These are phyloP conservation scores for Brachylomia viminalis DNA, from an alignment of 2,888 invertebrate genomes.

Conservation along the genomic window DNA sequence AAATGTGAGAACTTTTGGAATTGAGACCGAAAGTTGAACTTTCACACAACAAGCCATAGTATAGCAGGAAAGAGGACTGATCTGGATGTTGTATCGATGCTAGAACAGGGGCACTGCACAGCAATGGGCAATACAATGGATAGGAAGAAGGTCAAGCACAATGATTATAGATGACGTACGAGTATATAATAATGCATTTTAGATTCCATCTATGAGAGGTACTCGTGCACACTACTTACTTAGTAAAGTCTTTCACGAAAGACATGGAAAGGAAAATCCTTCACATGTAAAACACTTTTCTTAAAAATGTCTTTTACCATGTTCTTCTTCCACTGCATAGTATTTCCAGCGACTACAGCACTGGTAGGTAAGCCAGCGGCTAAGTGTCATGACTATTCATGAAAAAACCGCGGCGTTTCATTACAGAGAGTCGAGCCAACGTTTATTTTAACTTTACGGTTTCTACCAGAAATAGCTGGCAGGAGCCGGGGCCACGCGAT, in stretches of 20 bases:
- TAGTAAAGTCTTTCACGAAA: not conserved
- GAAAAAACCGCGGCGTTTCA: constrained; percentile 83
- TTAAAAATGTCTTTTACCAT: constrained; percentile 40
- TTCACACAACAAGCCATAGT: too few species aligned
- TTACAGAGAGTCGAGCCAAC: constrained; percentile 72
- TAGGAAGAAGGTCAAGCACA: not conserved
- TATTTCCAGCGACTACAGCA: constrained; percentile 54
- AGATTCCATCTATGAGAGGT: not conserved
- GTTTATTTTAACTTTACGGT: constrained; percentile 65
- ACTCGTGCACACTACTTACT: not conserved
- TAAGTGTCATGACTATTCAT: constrained; percentile 85
- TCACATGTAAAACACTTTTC: not conserved
- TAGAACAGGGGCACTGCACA: too few species aligned
- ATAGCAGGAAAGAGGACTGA: not conserved
- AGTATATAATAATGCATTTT: too few species aligned
- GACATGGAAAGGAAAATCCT: too few species aligned
- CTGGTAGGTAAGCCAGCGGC: constrained; percentile 67
- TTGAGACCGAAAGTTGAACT: too few species aligned
- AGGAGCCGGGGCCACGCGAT: constrained; percentile 10
- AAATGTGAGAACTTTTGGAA: not conserved
- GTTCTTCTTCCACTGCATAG: constrained; percentile 36
- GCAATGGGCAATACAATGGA: too few species aligned
- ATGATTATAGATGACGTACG: not conserved
- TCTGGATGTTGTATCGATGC: not conserved
- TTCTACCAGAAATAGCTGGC: constrained; percentile 43